These are phyloP conservation scores for Rhagium mordax DNA, from an alignment of 2,888 invertebrate genomes.

Conservation along the genomic window DNA sequence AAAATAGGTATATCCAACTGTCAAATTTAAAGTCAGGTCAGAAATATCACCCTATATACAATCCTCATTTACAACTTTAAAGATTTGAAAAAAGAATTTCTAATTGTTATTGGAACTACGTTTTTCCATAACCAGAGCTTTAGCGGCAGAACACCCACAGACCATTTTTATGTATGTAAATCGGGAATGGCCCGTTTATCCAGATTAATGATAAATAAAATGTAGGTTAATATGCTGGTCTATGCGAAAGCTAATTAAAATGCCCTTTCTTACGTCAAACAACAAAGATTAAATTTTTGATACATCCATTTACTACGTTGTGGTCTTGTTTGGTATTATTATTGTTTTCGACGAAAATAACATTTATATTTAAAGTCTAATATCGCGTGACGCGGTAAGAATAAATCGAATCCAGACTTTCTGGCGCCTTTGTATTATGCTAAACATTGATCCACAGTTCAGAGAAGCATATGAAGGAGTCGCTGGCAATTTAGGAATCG, in stretches of 20 bases:
- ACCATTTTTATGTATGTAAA: no score
- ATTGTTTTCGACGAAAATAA: constrained; percentile 19
- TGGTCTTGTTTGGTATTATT: neutral
- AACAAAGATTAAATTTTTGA: neutral
- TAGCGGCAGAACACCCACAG: no score
- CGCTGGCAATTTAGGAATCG: constrained; percentile 1
- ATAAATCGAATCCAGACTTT: constrained; percentile 57
- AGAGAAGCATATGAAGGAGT: constrained; percentile 5
- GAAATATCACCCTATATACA: no score
- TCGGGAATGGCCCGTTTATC: neutral
- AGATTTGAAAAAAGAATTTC: no score
- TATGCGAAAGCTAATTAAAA: neutral
- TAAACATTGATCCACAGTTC: constrained; percentile 43
- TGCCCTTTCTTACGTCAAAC: neutral
- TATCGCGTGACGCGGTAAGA: constrained; percentile 52
- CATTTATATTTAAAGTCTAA: constrained; percentile 45
- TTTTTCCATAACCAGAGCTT: no score
- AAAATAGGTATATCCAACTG: no score
- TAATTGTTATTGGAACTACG: no score
- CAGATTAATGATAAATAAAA: neutral
- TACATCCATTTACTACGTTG: neutral
- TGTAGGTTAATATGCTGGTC: neutral
- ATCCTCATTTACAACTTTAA: no score
- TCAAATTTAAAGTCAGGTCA: no score
- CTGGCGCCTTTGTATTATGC: constrained; percentile 52